These are phyloP conservation scores for Idaea biselata DNA, from an alignment of 2,888 invertebrate species.

Conservation along the genomic window DNA sequence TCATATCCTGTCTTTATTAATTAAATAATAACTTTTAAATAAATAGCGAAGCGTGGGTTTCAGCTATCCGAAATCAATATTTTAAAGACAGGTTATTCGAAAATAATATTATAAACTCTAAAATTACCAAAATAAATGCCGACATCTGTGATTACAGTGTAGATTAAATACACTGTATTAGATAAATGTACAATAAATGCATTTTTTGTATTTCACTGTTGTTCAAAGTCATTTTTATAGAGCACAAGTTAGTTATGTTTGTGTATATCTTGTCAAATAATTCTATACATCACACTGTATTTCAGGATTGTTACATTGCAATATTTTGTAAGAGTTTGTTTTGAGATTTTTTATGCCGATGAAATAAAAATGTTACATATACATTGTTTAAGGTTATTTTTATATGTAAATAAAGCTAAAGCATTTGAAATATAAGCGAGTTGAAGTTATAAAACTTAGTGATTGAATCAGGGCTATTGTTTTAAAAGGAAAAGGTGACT, in stretches of 20 bases:
- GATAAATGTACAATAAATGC: not conserved
- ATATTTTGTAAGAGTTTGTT: not conserved
- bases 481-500: not conserved
- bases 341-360: not conserved
- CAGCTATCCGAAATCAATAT: no score
- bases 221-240: not conserved
- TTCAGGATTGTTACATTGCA: not conserved
- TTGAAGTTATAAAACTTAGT: not conserved
- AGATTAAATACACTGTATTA: no score
- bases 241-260: not conserved
- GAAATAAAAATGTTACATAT: slow-evolving; percentile 17
- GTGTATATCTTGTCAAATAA: not conserved
- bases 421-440: slow-evolving; percentile 43
- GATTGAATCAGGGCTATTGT: not conserved
- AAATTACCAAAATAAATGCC: no score
- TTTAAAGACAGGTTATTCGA: no score
- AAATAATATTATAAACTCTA: no score
- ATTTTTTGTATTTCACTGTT: not conserved
- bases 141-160: no score
- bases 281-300: not conserved
- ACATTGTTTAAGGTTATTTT: slow-evolving; percentile 33
- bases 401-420: slow-evolving; percentile 38
- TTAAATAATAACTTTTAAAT: no score
- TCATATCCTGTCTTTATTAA: no score
- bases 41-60: no score